Conservation (phyloP, 2,888 invertebrate species). For the Nephrotoma guestfalica region DNA sequence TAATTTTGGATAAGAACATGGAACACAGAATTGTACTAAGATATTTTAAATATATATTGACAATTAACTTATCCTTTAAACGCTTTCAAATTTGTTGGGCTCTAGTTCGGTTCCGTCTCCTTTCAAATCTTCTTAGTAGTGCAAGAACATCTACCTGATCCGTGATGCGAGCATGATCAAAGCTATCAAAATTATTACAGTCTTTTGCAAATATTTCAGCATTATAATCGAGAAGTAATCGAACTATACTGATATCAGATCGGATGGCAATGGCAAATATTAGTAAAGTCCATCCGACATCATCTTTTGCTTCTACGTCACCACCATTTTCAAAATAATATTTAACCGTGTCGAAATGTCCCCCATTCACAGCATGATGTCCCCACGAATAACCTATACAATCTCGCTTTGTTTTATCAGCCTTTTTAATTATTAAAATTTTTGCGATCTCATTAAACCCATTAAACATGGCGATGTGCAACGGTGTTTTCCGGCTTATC, state of each 20-base stretch:
- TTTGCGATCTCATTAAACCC: constrained; percentile 27
- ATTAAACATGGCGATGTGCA: constrained; percentile 28
- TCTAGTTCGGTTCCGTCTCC: background rate
- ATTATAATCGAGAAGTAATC: background rate
- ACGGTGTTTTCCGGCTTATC: constrained; percentile 23
- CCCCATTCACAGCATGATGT: constrained; percentile 29
- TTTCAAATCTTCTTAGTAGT: background rate
- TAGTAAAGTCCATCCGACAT: constrained; percentile 27
- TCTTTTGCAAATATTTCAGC: background rate
- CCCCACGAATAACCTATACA: constrained; percentile 27
- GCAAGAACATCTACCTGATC: background rate
- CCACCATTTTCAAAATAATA: constrained; percentile 28
- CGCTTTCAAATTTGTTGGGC: too few species aligned
- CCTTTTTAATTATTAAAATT: constrained; percentile 28
- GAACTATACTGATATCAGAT: background rate
- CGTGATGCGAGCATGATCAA: background rate
- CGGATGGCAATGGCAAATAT: constrained; percentile 20
- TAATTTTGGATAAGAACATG: too few species aligned
- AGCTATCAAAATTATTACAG: background rate
- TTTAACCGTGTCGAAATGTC: constrained; percentile 26
- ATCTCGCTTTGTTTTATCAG: constrained; percentile 25
- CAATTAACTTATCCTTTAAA: too few species aligned
- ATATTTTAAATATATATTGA: too few species aligned
- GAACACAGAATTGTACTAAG: too few species aligned
- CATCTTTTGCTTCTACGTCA: constrained; percentile 25